Percentiles rank a stretch among this genome's conserved stretches.
Conservation (phyloP, 1,140 invertebrate species). For the Lutraria rhynchaena region DNA sequence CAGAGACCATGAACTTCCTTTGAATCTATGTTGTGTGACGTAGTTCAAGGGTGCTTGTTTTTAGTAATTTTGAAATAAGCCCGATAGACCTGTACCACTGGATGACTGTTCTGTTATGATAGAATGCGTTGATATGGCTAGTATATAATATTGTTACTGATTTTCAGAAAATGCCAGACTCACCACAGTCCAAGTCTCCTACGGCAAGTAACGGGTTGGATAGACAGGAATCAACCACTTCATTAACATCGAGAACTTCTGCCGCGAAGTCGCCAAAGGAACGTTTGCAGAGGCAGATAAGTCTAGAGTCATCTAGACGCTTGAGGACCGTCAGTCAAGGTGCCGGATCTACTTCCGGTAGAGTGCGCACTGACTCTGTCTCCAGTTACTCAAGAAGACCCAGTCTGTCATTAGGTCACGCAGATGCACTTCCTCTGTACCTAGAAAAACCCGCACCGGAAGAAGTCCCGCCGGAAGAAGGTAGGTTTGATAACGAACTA, state of each 20-base stretch:
- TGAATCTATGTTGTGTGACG: too few species aligned
- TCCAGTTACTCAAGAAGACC: slow-evolving; percentile 26
- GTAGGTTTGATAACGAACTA: too few species aligned
- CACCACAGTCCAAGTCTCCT: background rate
- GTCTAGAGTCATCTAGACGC: background rate
- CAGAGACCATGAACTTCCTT: too few species aligned
- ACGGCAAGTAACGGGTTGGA: too few species aligned
- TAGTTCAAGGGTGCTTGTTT: too few species aligned
- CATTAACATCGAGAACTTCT: background rate
- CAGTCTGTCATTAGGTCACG: slow-evolving; percentile 44
- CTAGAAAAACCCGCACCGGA: slow-evolving; percentile 44
- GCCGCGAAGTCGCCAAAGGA: background rate
- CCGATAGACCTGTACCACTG: too few species aligned
- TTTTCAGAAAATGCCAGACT: background rate
- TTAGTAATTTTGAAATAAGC: too few species aligned
- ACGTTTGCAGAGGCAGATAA: slow-evolving; percentile 2
- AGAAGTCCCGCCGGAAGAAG: slow-evolving; percentile 29
- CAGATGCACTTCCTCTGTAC: slow-evolving; percentile 35
- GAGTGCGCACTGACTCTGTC: background rate
- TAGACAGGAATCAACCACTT: background rate
- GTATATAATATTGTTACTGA: background rate
- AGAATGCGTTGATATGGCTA: too few species aligned
- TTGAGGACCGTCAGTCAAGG: background rate
- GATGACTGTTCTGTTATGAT: too few species aligned
- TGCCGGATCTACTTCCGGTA: background rate